phyloP scores from a whole-genome alignment of 2,113 vertebrate genomes.

The Eudorcas thomsonii region DNA sequence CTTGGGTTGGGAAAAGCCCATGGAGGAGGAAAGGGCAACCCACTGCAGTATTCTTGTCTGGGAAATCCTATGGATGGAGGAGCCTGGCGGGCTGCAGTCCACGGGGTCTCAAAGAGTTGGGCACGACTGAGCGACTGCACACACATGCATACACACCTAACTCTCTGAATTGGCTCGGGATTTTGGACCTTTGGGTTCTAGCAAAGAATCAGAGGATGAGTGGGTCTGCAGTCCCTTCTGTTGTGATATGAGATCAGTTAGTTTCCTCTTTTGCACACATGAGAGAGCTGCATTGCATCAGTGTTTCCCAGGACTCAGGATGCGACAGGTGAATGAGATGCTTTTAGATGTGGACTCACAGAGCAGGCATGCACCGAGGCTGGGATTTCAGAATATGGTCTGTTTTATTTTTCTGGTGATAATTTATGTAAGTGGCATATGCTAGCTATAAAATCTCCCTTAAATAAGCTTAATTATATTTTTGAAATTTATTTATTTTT shows the following conservation, averaged over 20 bases:
- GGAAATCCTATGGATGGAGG: background rate
- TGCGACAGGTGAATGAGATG: background rate
- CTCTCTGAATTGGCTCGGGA: background rate
- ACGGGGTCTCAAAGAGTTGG: fast-evolving
- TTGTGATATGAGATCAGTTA: background rate
- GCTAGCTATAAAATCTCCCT: conserved; percentile 28
- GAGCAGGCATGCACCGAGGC: background rate
- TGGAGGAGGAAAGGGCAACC: background rate
- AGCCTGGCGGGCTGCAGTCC: background rate
- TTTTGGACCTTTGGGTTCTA: background rate
- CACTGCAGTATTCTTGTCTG: background rate
- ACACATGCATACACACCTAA: background rate
- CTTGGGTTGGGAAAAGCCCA: background rate
- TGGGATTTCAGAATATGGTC: background rate
- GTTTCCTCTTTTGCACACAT: background rate
- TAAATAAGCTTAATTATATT: conserved; percentile 17
- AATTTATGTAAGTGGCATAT: background rate
- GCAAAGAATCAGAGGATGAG: background rate
- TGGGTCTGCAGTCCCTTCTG: background rate
- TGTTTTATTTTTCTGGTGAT: conserved; percentile 12
- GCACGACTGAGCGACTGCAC: background rate
- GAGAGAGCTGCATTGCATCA: background rate
- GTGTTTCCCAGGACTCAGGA: background rate
- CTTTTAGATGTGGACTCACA: background rate
- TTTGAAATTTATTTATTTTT: background rate